Conservation (phyloP, 2,113 vertebrate genomes). For the Pachycephala philippinensis region DNA sequence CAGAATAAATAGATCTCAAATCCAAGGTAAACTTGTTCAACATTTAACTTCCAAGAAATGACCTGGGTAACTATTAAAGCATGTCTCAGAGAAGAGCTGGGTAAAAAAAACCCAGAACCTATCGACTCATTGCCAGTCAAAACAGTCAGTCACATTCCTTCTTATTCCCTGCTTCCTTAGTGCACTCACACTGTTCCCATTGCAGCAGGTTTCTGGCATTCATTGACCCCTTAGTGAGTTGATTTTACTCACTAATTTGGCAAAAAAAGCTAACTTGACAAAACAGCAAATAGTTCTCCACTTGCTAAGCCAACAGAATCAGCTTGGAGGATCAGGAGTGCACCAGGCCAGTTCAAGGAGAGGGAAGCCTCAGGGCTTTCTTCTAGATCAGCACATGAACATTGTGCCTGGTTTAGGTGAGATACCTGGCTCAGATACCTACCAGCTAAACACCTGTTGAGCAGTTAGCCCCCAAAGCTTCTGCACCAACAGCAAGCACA, state of each 20-base stretch:
- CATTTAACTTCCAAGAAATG: background rate
- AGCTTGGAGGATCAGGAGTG: background rate
- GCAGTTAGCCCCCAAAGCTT: background rate
- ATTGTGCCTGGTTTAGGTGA: too few relatives aligned
- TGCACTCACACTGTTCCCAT: background rate
- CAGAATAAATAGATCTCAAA: background rate
- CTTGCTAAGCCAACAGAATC: background rate
- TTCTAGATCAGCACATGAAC: background rate
- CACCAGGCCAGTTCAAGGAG: background rate
- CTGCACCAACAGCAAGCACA: background rate
- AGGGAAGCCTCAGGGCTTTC: background rate
- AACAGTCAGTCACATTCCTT: background rate
- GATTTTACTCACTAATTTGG: background rate
- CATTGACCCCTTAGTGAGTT: background rate
- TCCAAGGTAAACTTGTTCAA: background rate
- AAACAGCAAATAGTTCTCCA: background rate
- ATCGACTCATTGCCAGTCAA: background rate
- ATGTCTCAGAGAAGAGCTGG: background rate
- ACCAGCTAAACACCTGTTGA: background rate
- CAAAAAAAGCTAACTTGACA: background rate
- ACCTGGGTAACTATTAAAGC: background rate
- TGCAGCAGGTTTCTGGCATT: background rate
- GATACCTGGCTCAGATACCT: background rate
- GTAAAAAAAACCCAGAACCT: background rate
- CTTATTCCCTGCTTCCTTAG: background rate